phyloP scores from a whole-genome alignment of 2,113 vertebrate species.

The Cottus gobio region DNA sequence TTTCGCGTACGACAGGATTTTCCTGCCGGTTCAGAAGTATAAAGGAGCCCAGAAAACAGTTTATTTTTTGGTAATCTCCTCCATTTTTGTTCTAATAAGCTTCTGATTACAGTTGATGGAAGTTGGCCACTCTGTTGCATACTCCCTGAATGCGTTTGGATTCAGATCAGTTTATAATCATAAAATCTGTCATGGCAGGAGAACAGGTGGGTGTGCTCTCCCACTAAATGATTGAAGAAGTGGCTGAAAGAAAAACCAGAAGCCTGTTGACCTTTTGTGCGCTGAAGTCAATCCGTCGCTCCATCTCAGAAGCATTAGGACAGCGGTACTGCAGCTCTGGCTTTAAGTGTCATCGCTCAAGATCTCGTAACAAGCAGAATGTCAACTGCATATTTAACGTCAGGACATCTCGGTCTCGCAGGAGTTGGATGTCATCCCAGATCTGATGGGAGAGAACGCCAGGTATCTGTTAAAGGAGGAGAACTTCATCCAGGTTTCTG shows the following conservation, averaged over 20 bases:
- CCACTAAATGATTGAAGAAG: conserved; percentile 46
- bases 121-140: conserved; percentile 27
- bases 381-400: conserved; percentile 12
- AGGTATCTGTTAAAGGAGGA: conserved; percentile 60
- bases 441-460: conserved; percentile 56
- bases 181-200: conserved; percentile 43
- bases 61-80: conserved; percentile 10
- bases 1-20: conserved; percentile 46
- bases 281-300: conserved; percentile 20
- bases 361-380: conserved; percentile 5
- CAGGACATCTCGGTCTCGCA: conserved; percentile 57
- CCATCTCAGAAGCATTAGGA: conserved; percentile 12
- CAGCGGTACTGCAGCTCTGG: conserved; percentile 1
- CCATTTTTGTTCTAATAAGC: conserved; percentile 56
- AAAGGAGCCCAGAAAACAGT: conserved; percentile 28
- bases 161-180: conserved; percentile 23
- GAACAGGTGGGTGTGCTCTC: conserved; percentile 45
- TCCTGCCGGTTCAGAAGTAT: conserved; percentile 45
- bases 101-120: conserved; percentile 45
- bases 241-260: conserved; percentile 64
- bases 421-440: conserved; percentile 77
- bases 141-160: not conserved
- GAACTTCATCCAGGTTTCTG: conserved; percentile 83
- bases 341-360: conserved; percentile 22
- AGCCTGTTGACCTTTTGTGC: conserved; percentile 45